Evolutionary conservation across 2,888 invertebrate species (phyloP).

Genomic region (Tinea trinotella): DNA sequence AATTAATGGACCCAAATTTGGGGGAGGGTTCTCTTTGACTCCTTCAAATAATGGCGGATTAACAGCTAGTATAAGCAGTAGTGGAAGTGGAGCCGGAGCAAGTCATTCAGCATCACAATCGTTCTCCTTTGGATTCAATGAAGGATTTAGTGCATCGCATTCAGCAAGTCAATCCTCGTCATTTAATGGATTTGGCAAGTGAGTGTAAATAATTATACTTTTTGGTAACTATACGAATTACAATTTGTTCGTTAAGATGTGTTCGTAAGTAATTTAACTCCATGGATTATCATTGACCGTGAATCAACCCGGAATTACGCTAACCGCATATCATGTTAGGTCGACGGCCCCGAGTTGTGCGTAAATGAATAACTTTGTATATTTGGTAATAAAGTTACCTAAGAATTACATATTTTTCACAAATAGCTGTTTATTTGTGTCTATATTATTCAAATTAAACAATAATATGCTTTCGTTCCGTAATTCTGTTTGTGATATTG

Average conservation of each 20-base stretch:
- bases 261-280: neutral
- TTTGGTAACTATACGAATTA: neutral
- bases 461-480: neutral
- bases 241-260: neutral
- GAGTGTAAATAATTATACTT: constrained; percentile 28
- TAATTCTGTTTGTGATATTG: neutral
- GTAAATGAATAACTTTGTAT: neutral
- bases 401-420: constrained; percentile 1
- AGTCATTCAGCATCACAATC: constrained; percentile 64
- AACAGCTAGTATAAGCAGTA: constrained; percentile 58
- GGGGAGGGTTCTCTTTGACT: constrained; percentile 53
- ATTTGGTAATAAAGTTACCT: neutral
- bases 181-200: constrained; percentile 59
- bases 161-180: constrained; percentile 64
- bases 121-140: constrained; percentile 61
- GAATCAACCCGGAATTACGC: constrained; percentile 11
- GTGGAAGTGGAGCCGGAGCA: constrained; percentile 48
- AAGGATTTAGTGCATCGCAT: constrained; percentile 64
- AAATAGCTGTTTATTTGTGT: neutral
- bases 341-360: neutral
- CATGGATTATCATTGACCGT: neutral
- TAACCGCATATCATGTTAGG: constrained; percentile 5
- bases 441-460: neutral
- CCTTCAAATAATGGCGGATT: constrained; percentile 56
- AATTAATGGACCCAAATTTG: constrained; percentile 28